Evolutionary conservation across 2,888 invertebrate species (phyloP), one percentile per base, ranked within the genome.

Genomic region (Drosophila monieri): DNA sequence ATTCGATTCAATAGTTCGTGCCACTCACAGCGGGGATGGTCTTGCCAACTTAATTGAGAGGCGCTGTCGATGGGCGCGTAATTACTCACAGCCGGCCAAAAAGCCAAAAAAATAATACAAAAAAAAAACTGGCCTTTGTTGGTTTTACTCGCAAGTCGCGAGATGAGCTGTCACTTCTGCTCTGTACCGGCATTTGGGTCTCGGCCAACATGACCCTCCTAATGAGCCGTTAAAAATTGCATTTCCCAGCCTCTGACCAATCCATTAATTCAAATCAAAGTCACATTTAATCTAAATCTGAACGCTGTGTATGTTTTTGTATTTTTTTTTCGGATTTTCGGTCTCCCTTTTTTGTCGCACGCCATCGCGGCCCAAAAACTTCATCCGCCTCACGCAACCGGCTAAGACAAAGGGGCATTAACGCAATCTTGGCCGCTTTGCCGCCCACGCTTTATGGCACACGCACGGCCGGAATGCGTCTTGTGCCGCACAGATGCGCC

Each of bases 221-320:
- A 74, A 76, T 79, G 74, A 68, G 61, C 60, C 60, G 49, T 76
- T 66, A 55, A 73, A 65, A 51, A 55, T 69, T 68, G 54, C 67
- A 74, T 56, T 69, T 74, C 69, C 70, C 80, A 80, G 54, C 58
- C 83, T 58, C 37, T 73, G 53, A 25, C 47, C 41, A 35, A 58
- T 62, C 27, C 72, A 77, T 83, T 80, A 85, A 80, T 83, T 83
- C 75, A 65, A 61, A 69, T 62, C 74, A 67, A 68, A 65, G 66
- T 61, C 47, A 51, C 48, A 71, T 64, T 64, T 64, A 64, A 64
- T 64, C 64, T 64, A 27, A 64, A 46, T 64, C 64, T 64, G 61
- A 49, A 21, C 48, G 9, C 6, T 12, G 15, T 8, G 15, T 12
- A 10, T 47, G 4, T 23, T 4, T 23, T 23, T 23, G 21, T 9